phyloP scores from a whole-genome alignment of 2,113 vertebrate genomes.

The Lagenorhynchus albirostris region DNA sequence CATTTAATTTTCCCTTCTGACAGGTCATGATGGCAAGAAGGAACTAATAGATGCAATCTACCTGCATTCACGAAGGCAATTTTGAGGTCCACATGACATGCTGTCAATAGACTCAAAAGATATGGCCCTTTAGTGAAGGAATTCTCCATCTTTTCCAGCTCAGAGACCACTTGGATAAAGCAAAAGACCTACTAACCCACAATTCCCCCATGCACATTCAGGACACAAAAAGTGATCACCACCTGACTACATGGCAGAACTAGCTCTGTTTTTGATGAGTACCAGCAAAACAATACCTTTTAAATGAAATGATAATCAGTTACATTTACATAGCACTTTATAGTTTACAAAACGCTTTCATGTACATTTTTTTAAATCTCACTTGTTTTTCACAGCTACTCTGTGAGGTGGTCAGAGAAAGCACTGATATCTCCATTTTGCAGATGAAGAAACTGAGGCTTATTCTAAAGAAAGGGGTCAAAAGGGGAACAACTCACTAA shows the following conservation, averaged over 20 bases:
- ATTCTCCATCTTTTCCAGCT: constrained; percentile 53
- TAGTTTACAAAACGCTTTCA: constrained; percentile 23
- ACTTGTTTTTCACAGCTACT: neutral
- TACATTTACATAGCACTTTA: constrained; percentile 32
- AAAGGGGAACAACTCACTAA: neutral
- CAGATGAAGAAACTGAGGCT: constrained; percentile 68
- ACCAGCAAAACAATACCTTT: constrained; percentile 36
- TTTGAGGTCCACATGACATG: constrained; percentile 60
- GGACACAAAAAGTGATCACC: neutral
- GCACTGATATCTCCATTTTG: constrained; percentile 42
- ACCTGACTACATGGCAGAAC: neutral
- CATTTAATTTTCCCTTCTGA: constrained; percentile 70
- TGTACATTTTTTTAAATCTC: neutral
- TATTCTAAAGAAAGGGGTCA: neutral
- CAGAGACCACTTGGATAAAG: constrained; percentile 4
- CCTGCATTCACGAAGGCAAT: constrained; percentile 55
- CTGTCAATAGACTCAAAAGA: constrained; percentile 63
- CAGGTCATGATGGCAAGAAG: constrained; percentile 64
- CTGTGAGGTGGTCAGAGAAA: neutral
- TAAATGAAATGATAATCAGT: neutral
- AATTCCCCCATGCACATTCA: neutral
- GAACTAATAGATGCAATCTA: constrained; percentile 67
- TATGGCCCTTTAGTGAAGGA: constrained; percentile 36
- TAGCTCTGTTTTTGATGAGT: neutral
- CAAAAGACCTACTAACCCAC: neutral